Conservation (phyloP, 1,140 invertebrate species). For the Drosophila orosa region DNA sequence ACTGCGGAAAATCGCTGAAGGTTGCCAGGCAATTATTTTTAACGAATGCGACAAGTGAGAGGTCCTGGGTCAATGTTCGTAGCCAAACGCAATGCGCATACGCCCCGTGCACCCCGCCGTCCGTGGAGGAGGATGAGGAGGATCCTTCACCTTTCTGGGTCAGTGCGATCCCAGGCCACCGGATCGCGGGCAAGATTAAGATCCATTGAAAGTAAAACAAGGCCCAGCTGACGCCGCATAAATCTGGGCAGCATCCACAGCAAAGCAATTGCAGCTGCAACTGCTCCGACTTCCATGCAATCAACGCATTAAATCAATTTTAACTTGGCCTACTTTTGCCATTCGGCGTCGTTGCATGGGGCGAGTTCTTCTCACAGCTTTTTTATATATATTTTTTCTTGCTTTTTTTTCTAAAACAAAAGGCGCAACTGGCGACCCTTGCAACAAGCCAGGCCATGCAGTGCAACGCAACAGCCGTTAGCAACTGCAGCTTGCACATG, state of each 20-base stretch:
- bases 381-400: neutral
- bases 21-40: constrained; percentile 71
- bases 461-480: constrained; percentile 19
- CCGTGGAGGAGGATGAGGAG: neutral
- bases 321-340: constrained; percentile 79
- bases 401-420: constrained; percentile 38
- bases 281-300: constrained; percentile 54
- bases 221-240: constrained; percentile 57
- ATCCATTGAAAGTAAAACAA: constrained; percentile 63
- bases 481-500: constrained; percentile 64
- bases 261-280: constrained; percentile 13
- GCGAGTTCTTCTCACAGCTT: constrained; percentile 23
- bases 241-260: constrained; percentile 39
- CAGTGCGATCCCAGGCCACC: constrained; percentile 35
- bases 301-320: constrained; percentile 82
- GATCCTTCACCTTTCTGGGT: constrained; percentile 27
- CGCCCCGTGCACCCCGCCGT: constrained; percentile 27
- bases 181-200: constrained; percentile 38
- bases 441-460: constrained; percentile 32
- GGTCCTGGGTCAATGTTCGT: constrained; percentile 66
- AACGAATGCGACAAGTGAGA: constrained; percentile 47
- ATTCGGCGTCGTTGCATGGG: constrained; percentile 35
- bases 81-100: constrained; percentile 51
- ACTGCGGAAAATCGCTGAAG: constrained; percentile 25
- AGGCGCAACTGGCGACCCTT: constrained; percentile 48